These are phyloP conservation scores for Haliclona indistincta DNA, from an alignment of 37 sponge, comb jelly and placozoan genomes.

Conservation along the genomic window DNA sequence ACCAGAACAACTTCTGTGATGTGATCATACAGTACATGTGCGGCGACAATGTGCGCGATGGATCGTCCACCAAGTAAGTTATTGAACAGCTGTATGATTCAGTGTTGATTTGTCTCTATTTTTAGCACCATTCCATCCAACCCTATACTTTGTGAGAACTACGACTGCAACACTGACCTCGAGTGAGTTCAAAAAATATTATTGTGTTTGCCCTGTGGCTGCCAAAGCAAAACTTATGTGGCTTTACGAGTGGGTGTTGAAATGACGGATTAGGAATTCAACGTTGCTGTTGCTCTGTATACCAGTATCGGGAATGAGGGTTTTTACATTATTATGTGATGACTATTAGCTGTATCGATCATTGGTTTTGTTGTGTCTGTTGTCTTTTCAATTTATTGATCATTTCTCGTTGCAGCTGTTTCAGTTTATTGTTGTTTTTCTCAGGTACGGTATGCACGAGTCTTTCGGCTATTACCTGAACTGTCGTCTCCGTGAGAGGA, in stretches of 20 bases:
- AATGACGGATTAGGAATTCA: too few species aligned
- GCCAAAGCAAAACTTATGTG: too few species aligned
- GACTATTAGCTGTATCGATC: not conserved
- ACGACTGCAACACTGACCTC: slow-evolving; percentile 89
- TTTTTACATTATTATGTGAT: not conserved
- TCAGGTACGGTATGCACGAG: slow-evolving; percentile 97
- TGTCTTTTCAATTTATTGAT: not conserved
- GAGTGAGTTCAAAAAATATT: slow-evolving; percentile 46
- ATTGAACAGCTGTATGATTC: not conserved
- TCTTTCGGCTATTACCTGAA: slow-evolving; percentile 85
- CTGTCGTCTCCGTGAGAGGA: slow-evolving; percentile 80
- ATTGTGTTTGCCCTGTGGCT: not conserved
- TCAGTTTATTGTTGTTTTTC: not conserved
- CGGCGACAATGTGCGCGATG: slow-evolving; percentile 80
- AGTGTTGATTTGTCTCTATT: not conserved
- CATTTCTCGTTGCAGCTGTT: not conserved
- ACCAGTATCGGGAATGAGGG: not conserved
- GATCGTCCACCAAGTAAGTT: slow-evolving; percentile 82
- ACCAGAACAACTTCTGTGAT: slow-evolving; percentile 95
- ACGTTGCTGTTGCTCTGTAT: too few species aligned
- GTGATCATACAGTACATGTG: slow-evolving; percentile 98
- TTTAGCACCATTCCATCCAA: slow-evolving; percentile 87
- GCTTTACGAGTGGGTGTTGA: too few species aligned
- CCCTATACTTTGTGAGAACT: slow-evolving; percentile 68
- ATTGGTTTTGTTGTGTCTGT: not conserved